Percentiles rank a stretch among this genome's conserved stretches.
phyloP scores from a whole-genome alignment of 2,888 invertebrate genomes.

The Clepsis dumicolana region DNA sequence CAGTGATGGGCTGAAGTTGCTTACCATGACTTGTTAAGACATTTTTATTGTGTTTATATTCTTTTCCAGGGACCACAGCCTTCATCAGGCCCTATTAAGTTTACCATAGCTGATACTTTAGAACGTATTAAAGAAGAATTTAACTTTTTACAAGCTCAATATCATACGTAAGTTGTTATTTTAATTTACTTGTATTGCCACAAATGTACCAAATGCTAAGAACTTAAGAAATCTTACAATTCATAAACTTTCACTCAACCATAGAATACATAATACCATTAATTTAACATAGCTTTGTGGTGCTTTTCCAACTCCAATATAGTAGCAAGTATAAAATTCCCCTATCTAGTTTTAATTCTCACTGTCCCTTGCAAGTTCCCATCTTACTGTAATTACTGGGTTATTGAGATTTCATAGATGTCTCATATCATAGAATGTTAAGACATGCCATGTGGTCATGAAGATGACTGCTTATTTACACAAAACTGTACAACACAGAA shows the following conservation, averaged over 20 bases:
- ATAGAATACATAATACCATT: too few species aligned
- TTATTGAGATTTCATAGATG: not conserved
- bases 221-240: not conserved
- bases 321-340: too few species aligned
- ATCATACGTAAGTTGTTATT: constrained; percentile 93
- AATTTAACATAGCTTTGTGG: not conserved
- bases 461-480: not conserved
- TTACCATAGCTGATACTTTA: constrained; percentile 96
- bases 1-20: constrained; percentile 46
- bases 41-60: constrained; percentile 55
- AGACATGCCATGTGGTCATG: not conserved
- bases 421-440: not conserved
- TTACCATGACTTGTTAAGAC: constrained; percentile 42
- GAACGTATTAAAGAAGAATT: constrained; percentile 98
- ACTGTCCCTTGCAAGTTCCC: too few species aligned
- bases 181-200: not conserved
- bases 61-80: constrained; percentile 92
- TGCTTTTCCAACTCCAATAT: not conserved
- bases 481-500: not conserved
- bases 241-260: not conserved
- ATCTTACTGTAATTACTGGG: too few species aligned
- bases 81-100: constrained; percentile 96
- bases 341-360: too few species aligned
- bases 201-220: not conserved
- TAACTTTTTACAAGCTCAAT: constrained; percentile 97